These are phyloP conservation scores for Ametastegia equiseti DNA, from an alignment of 2,888 invertebrate species.

Conservation along the genomic window DNA sequence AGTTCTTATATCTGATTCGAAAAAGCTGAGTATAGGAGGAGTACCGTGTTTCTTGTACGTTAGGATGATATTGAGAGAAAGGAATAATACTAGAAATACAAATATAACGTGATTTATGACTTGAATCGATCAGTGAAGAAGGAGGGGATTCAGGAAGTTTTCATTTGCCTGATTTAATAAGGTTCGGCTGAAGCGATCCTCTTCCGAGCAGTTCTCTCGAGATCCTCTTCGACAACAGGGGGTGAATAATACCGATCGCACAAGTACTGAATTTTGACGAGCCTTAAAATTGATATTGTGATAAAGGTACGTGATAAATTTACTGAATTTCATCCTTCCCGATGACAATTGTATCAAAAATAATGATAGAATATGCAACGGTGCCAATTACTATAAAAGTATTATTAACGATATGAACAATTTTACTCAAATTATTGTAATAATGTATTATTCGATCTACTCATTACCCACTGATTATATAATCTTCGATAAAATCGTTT, in stretches of 20 bases:
- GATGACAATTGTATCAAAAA: slow-evolving; percentile 17
- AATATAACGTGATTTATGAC: not conserved
- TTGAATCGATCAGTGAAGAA: not conserved
- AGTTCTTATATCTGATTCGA: not conserved
- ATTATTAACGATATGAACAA: slow-evolving; percentile 31
- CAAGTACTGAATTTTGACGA: slow-evolving; percentile 1
- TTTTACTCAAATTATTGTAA: slow-evolving; percentile 5
- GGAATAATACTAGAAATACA: not conserved
- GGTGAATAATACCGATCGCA: not conserved
- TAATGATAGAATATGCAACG: slow-evolving; percentile 22
- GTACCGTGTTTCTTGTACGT: not conserved
- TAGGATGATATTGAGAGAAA: not conserved
- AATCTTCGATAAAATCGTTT: slow-evolving; percentile 8
- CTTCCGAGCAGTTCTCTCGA: not conserved
- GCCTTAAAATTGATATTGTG: slow-evolving; percentile 25
- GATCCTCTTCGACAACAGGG: not conserved
- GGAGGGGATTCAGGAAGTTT: not conserved
- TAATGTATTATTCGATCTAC: slow-evolving; percentile 8
- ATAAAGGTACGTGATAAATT: slow-evolving; percentile 13
- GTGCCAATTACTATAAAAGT: slow-evolving; percentile 45
- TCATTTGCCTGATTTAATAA: not conserved
- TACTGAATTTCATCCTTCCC: slow-evolving; percentile 3
- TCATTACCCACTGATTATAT: not conserved
- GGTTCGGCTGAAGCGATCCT: not conserved
- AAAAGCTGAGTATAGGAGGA: not conserved